Percentiles rank a stretch among this genome's conserved stretches.
Evolutionary conservation across 2,888 invertebrate species (phyloP).

Genomic region (Latheticus oryzae): DNA sequence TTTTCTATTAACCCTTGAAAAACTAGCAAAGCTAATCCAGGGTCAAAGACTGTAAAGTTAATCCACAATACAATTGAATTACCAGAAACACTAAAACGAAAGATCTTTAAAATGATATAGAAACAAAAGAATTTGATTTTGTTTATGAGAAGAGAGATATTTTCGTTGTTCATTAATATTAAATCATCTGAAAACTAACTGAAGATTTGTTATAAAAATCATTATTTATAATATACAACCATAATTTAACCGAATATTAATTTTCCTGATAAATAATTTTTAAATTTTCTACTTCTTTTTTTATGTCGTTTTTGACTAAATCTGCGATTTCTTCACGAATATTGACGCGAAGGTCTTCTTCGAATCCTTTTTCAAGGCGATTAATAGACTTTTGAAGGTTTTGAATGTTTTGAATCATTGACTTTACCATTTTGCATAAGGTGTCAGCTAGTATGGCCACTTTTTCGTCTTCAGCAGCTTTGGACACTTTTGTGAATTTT

Average conservation of each 20-base stretch:
- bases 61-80: no score
- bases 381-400: slow-evolving; percentile 26
- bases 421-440: slow-evolving; percentile 20
- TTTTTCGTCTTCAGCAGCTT: slow-evolving; percentile 10
- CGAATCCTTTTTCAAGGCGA: slow-evolving; percentile 12
- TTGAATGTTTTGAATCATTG: slow-evolving; percentile 30
- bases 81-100: no score
- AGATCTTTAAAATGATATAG: no score
- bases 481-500: slow-evolving; percentile 16
- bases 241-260: slow-evolving; percentile 21
- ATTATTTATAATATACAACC: slow-evolving; percentile 7
- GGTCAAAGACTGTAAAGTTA: no score
- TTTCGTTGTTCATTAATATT: slow-evolving; percentile 14
- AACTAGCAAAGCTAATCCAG: no score
- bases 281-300: slow-evolving; percentile 10
- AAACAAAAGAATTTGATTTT: no score
- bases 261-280: slow-evolving; percentile 17
- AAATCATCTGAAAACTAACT: slow-evolving; percentile 16
- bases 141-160: no score
- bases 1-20: no score
- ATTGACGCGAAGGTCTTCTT: slow-evolving; percentile 4
- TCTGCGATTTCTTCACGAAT: slow-evolving; percentile 5
- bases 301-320: slow-evolving; percentile 12
- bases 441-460: slow-evolving; percentile 18
- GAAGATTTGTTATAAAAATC: slow-evolving; percentile 12